phyloP scores from a whole-genome alignment of 2,113 vertebrate species.

The Brachirus orientalis region DNA sequence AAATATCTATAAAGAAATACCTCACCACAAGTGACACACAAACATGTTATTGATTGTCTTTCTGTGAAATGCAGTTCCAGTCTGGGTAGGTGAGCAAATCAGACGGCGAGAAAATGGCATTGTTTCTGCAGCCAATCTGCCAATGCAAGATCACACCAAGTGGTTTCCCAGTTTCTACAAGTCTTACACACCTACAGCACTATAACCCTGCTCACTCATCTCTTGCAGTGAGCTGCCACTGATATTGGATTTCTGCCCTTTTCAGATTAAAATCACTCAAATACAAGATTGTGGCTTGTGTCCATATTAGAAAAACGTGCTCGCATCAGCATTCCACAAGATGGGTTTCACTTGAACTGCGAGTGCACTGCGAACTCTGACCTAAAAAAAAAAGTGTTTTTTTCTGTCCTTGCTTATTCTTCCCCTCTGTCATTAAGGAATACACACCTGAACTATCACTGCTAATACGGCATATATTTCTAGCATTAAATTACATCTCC shows the following conservation, averaged over 20 bases:
- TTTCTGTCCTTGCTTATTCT: constrained; percentile 57
- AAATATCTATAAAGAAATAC: constrained; percentile 28
- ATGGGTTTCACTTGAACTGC: constrained; percentile 68
- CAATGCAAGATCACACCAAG: constrained; percentile 42
- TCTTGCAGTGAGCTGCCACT: constrained; percentile 36
- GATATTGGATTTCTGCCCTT: constrained; percentile 77
- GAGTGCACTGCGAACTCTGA: constrained; percentile 66
- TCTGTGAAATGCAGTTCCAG: constrained; percentile 17
- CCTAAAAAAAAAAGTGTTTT: constrained; percentile 46
- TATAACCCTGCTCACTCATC: constrained; percentile 52
- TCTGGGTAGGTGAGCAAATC: constrained; percentile 34
- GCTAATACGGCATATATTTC: constrained; percentile 65
- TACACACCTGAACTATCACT: constrained; percentile 10
- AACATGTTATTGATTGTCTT: constrained; percentile 45
- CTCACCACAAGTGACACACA: constrained; percentile 21
- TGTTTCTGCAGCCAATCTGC: constrained; percentile 26
- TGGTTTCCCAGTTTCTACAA: constrained; percentile 53
- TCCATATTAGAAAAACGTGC: constrained; percentile 79
- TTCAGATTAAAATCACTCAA: constrained; percentile 80
- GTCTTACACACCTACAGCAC: constrained; percentile 44
- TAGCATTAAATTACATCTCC: constrained; percentile 40
- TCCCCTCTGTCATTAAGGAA: constrained; percentile 51
- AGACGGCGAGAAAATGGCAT: constrained; percentile 42
- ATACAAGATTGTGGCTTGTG: constrained; percentile 68
- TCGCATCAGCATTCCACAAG: constrained; percentile 70